phyloP scores from a whole-genome alignment of 2,797 vertebrate species.

The Rhinatrema bivittatum region DNA sequence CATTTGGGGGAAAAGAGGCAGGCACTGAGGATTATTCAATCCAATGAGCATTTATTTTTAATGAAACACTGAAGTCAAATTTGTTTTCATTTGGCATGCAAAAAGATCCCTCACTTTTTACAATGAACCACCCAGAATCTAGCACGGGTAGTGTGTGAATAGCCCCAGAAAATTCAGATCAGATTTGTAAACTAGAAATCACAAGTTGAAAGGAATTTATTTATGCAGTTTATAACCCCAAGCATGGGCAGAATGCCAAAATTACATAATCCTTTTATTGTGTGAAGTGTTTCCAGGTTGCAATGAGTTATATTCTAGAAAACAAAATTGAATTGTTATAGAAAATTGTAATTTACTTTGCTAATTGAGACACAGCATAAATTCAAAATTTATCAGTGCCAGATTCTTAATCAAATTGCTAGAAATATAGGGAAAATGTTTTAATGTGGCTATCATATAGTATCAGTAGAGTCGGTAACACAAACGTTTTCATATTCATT shows the following conservation, averaged over 20 bases:
- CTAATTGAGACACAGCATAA: too few relatives aligned
- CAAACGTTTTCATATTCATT: too few relatives aligned
- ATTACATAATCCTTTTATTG: slow-evolving; percentile 44
- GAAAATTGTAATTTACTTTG: slow-evolving; percentile 30
- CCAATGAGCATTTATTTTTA: slow-evolving; percentile 28
- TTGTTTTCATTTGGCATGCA: slow-evolving; percentile 41
- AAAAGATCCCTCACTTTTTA: slow-evolving; percentile 40
- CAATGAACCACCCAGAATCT: slow-evolving; percentile 42
- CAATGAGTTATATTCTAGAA: slow-evolving; percentile 23
- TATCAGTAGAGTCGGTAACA: too few relatives aligned
- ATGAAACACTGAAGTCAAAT: slow-evolving; percentile 34
- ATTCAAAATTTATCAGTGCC: too few relatives aligned
- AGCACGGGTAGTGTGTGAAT: slow-evolving; percentile 39
- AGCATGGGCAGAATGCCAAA: slow-evolving; percentile 45
- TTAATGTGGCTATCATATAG: too few relatives aligned
- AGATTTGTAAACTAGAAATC: slow-evolving; percentile 54
- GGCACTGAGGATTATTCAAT: slow-evolving; percentile 31
- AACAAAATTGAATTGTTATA: slow-evolving; percentile 22
- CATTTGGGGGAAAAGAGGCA: slow-evolving; percentile 10
- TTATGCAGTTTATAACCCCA: slow-evolving; percentile 50
- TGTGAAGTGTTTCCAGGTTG: slow-evolving; percentile 34
- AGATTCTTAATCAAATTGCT: too few relatives aligned
- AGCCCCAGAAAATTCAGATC: slow-evolving; percentile 40
- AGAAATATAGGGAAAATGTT: too few relatives aligned
- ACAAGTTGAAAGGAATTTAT: slow-evolving; percentile 52